Conservation (phyloP, 2,113 vertebrate species). For the Columba livia region DNA sequence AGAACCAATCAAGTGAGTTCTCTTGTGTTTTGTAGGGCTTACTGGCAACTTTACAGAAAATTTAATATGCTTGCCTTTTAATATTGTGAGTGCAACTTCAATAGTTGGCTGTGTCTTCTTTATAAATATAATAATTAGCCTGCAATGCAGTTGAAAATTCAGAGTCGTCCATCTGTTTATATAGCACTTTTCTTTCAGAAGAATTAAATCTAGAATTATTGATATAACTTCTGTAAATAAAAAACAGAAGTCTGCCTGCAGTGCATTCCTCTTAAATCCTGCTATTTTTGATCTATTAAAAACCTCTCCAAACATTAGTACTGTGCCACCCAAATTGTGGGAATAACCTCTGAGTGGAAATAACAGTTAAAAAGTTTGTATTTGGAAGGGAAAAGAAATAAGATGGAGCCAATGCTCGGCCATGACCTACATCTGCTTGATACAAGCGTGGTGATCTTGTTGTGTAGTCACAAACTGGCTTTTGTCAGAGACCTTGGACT, state of each 20-base stretch:
- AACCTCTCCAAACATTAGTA: neutral
- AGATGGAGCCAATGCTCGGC: neutral
- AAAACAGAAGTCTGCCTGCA: neutral
- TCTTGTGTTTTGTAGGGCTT: neutral
- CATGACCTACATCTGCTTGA: neutral
- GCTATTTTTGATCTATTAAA: neutral
- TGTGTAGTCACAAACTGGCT: neutral
- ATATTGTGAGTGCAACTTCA: neutral
- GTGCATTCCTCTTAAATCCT: neutral
- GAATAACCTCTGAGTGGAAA: neutral
- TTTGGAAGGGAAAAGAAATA: neutral
- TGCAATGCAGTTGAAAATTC: neutral
- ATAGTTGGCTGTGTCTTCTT: neutral
- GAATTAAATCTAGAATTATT: neutral
- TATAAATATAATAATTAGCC: neutral
- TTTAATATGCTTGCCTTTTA: neutral
- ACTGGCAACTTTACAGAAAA: neutral
- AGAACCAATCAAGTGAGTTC: neutral
- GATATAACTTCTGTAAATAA: neutral
- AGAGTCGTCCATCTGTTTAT: neutral
- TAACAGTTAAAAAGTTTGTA: neutral
- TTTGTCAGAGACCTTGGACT: neutral
- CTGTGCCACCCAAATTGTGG: neutral
- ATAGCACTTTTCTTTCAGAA: neutral
- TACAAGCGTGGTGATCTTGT: neutral